phyloP scores from a whole-genome alignment of 2,888 invertebrate species.

The Eupithecia subumbrata region DNA sequence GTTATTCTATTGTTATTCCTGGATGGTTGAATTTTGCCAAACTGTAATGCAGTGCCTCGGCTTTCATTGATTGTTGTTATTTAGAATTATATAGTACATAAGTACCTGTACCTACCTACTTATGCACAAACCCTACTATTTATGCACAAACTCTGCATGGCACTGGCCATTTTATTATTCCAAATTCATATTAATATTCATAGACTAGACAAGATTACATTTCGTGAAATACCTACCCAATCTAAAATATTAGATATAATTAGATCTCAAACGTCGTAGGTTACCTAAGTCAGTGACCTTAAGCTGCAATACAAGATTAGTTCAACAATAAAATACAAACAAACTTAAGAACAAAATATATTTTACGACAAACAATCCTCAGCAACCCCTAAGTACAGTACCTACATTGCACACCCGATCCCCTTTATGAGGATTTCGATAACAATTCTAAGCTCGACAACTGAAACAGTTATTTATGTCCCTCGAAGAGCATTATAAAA shows the following conservation, averaged over 20 bases:
- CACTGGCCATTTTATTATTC: neutral
- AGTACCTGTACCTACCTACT: too few species aligned
- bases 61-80: neutral
- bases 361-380: neutral
- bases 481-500: conserved; percentile 46
- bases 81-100: neutral
- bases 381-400: conserved; percentile 10
- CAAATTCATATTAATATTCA: conserved; percentile 6
- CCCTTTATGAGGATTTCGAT: conserved; percentile 22
- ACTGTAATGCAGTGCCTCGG: neutral
- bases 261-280: neutral
- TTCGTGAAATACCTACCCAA: neutral
- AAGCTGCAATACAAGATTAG: neutral
- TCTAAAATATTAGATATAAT: neutral
- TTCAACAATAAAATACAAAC: conserved; percentile 2
- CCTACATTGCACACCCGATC: conserved; percentile 18
- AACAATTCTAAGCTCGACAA: conserved; percentile 23
- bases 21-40: neutral
- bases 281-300: neutral
- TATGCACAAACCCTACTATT: too few species aligned
- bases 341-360: neutral
- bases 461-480: conserved; percentile 47
- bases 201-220: neutral
- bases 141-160: too few species aligned
- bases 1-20: neutral